Evolutionary conservation across 2,797 vertebrate species (phyloP).

Genomic region (Pterois miles): DNA sequence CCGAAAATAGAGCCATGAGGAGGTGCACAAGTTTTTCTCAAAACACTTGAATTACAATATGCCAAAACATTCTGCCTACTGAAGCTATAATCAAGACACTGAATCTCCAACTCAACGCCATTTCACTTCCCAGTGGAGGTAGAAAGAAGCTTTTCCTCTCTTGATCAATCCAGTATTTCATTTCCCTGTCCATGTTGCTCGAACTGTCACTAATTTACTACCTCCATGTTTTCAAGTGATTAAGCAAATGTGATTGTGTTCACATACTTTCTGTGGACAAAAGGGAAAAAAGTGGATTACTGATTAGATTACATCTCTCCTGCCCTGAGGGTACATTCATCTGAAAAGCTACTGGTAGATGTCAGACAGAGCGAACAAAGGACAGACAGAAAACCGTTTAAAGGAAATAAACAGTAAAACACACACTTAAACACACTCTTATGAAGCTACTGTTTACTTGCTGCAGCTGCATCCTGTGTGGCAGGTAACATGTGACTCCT

Average conservation of each 20-base stretch:
- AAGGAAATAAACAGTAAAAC: slow-evolving; percentile 38
- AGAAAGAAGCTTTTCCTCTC: background rate
- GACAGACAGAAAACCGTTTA: slow-evolving; percentile 50
- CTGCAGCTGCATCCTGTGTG: slow-evolving; percentile 81
- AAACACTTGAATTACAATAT: no score
- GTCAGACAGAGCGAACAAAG: slow-evolving; percentile 50
- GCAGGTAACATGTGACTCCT: slow-evolving; percentile 53
- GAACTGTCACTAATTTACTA: slow-evolving; percentile 22
- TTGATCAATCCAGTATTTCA: slow-evolving; percentile 16
- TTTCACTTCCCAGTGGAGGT: slow-evolving; percentile 4
- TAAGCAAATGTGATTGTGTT: slow-evolving; percentile 47
- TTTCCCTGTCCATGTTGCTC: background rate
- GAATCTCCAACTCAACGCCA: slow-evolving; percentile 14
- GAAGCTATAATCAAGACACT: slow-evolving; percentile 10
- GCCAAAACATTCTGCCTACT: background rate
- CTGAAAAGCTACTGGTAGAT: slow-evolving; percentile 37
- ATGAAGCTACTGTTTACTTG: slow-evolving; percentile 55
- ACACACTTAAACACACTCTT: slow-evolving; percentile 11
- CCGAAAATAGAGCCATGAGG: no score
- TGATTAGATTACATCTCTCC: slow-evolving; percentile 64
- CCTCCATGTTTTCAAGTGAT: slow-evolving; percentile 47
- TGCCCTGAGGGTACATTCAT: slow-evolving; percentile 37
- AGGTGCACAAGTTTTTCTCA: no score
- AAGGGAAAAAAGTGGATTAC: slow-evolving; percentile 44
- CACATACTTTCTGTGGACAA: slow-evolving; percentile 17